These are phyloP conservation scores for Lamprotornis superbus DNA, from an alignment of 2,113 vertebrate genomes.

Conservation along the genomic window DNA sequence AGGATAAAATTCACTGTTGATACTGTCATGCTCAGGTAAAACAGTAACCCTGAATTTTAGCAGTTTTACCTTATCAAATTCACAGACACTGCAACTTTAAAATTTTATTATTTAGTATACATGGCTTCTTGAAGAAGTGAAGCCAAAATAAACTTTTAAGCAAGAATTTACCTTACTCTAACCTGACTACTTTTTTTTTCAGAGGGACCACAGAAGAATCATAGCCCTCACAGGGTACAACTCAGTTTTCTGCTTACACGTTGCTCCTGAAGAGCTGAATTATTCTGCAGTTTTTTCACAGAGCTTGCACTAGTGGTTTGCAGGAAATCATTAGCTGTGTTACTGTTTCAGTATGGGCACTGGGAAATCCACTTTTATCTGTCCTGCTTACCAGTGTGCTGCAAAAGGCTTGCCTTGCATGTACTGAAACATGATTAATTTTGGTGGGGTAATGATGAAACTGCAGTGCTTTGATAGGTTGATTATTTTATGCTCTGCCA, in stretches of 20 bases:
- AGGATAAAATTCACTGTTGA: neutral
- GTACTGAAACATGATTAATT: neutral
- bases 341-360: neutral
- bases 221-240: neutral
- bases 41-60: neutral
- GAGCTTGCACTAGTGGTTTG: neutral
- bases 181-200: neutral
- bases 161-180: neutral
- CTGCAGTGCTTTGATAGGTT: neutral
- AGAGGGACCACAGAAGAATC: neutral
- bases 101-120: neutral
- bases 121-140: neutral
- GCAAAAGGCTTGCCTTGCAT: neutral
- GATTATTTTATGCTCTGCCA: neutral
- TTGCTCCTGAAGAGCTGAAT: conserved; percentile 44
- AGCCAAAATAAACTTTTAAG: neutral
- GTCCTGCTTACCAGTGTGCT: neutral
- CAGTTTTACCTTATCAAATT: neutral
- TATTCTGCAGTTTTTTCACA: conserved; percentile 33
- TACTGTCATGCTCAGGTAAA: neutral
- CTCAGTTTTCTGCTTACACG: conserved; percentile 35
- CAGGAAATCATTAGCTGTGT: conserved; percentile 24
- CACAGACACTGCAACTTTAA: neutral
- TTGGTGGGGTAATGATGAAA: neutral
- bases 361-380: neutral